phyloP scores from a whole-genome alignment of 1,140 invertebrate genomes.

The Calosoma granatense region DNA sequence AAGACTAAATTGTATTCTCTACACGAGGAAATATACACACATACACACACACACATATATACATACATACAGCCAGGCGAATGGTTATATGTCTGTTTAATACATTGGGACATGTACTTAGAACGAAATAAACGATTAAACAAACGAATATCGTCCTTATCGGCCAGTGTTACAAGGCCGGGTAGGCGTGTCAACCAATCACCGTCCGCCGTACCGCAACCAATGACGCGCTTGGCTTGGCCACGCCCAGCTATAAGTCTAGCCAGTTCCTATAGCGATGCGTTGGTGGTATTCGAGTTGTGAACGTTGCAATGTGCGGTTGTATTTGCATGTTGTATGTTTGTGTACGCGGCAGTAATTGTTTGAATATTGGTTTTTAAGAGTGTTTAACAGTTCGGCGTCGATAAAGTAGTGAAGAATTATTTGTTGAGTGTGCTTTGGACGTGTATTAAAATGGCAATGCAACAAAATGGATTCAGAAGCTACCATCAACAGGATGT shows the following conservation, averaged over 20 bases:
- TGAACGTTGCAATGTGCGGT: not conserved
- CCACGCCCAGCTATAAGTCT: not conserved
- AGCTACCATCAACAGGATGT: slow-evolving; percentile 27
- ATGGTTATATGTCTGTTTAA: slow-evolving; percentile 27
- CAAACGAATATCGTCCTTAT: slow-evolving; percentile 21
- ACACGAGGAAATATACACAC: too few species aligned
- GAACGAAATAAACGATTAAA: slow-evolving; percentile 26
- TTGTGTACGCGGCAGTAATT: not conserved
- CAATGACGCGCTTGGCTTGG: slow-evolving; percentile 17
- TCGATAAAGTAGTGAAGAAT: too few species aligned
- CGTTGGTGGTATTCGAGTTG: slow-evolving; percentile 7
- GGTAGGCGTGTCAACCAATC: slow-evolving; percentile 27
- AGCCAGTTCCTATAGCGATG: not conserved
- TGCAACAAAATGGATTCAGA: slow-evolving; percentile 16
- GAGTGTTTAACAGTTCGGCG: too few species aligned
- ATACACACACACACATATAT: too few species aligned
- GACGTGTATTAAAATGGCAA: not conserved
- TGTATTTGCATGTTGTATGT: not conserved
- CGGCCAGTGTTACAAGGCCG: slow-evolving; percentile 10
- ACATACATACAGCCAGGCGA: too few species aligned
- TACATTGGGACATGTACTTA: slow-evolving; percentile 31
- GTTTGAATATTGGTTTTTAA: not conserved
- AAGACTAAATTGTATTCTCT: slow-evolving; percentile 2
- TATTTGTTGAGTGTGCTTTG: not conserved
- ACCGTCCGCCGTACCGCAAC: slow-evolving; percentile 24